Evolutionary conservation across 1,140 invertebrate genomes (phyloP).

Genomic region (Panagrolaimus sp.): DNA sequence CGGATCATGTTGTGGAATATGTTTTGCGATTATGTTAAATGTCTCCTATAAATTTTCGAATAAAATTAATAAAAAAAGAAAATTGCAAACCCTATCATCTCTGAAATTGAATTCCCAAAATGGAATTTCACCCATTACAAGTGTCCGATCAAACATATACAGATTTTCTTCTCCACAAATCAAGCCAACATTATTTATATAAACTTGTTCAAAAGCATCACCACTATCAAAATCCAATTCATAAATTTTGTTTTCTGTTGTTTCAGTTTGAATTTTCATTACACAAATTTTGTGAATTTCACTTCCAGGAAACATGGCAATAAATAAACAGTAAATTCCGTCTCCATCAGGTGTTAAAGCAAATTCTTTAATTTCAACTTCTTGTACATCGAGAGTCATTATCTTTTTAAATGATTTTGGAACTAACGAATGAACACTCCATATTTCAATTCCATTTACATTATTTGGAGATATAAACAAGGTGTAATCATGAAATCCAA

Average conservation of each 20-base stretch:
- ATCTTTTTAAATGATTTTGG: constrained; percentile 3
- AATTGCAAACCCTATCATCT: no score
- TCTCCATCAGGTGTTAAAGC: neutral
- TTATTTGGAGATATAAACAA: neutral
- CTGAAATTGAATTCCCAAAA: no score
- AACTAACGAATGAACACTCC: constrained; percentile 6
- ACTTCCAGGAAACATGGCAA: neutral
- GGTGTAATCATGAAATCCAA: neutral
- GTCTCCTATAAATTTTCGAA: no score
- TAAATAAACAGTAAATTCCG: neutral
- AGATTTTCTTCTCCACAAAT: neutral
- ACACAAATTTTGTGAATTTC: neutral
- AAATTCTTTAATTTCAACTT: neutral
- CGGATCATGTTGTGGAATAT: neutral
- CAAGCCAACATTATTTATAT: constrained; percentile 1
- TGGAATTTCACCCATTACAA: no score
- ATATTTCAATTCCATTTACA: neutral
- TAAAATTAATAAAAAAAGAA: no score
- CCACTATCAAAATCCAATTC: neutral
- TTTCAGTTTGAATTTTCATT: neutral
- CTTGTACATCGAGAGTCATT: neutral
- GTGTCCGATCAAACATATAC: neutral
- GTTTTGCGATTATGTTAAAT: no score
- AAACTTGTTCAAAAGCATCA: neutral
- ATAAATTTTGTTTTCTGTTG: neutral